These are phyloP conservation scores for Lithophane ornitopus DNA, from an alignment of 2,888 invertebrate genomes.

Conservation along the genomic window DNA sequence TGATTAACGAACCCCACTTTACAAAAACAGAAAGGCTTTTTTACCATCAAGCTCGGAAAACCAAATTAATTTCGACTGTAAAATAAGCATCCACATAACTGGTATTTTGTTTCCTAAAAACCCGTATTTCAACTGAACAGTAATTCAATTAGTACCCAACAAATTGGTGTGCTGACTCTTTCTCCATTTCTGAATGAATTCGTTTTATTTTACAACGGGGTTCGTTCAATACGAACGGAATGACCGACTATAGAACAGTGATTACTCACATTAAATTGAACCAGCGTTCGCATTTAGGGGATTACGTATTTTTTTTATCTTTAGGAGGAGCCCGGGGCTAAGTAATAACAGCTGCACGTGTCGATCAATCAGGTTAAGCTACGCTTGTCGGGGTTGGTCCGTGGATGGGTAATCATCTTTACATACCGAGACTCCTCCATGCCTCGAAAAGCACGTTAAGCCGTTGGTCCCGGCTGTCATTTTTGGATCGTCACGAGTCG, in stretches of 20 bases:
- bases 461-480: too few relatives aligned
- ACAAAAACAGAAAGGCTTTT: not conserved
- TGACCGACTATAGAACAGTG: conserved; percentile 33
- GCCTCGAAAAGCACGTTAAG: too few relatives aligned
- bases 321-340: too few relatives aligned
- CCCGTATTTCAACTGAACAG: conserved; percentile 8
- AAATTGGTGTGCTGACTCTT: conserved; percentile 23
- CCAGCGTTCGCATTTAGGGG: not conserved
- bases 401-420: too few relatives aligned
- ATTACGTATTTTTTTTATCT: conserved; percentile 16
- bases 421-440: too few relatives aligned
- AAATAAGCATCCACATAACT: not conserved
- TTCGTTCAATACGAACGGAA: conserved; percentile 22
- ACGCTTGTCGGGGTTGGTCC: too few relatives aligned
- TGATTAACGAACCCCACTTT: too few relatives aligned
- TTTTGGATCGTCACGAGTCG: too few relatives aligned
- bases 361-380: too few relatives aligned
- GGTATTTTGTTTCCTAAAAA: conserved; percentile 4
- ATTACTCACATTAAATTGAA: conserved; percentile 36
- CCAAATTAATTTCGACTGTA: not conserved
- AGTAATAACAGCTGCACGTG: too few relatives aligned
- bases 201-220: conserved; percentile 22
- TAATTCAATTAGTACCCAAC: conserved; percentile 36
- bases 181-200: conserved; percentile 23
- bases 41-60: not conserved